phyloP scores from a whole-genome alignment of 2,797 vertebrate genomes.

The Gila robusta region DNA sequence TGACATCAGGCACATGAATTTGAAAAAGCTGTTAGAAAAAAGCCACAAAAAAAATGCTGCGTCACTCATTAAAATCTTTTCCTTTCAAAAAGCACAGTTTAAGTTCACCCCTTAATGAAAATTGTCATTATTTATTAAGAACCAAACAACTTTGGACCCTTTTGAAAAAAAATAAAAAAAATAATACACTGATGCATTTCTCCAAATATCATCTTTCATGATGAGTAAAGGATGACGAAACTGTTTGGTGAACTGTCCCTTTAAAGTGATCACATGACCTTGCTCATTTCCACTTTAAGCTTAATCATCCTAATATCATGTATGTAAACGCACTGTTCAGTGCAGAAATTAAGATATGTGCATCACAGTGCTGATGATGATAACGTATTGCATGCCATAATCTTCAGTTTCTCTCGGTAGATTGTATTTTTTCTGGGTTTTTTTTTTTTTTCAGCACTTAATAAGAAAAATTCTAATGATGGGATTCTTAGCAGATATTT shows the following conservation, averaged over 20 bases:
- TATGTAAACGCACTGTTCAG: background rate
- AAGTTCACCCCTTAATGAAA: no score
- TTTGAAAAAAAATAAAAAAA: no score
- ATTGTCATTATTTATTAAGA: no score
- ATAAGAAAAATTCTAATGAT: background rate
- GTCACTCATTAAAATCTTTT: no score
- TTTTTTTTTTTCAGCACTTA: conserved; percentile 14
- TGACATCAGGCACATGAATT: background rate
- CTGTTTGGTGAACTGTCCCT: background rate
- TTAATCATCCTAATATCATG: background rate
- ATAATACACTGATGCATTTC: no score
- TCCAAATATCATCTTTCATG: background rate
- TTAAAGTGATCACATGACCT: background rate
- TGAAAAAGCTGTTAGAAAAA: no score
- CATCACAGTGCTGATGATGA: background rate
- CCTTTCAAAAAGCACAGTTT: no score
- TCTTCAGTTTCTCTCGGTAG: background rate
- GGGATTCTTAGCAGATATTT: background rate
- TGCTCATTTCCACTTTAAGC: background rate
- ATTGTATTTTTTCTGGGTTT: background rate
- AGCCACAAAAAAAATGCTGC: no score
- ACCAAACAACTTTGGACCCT: no score
- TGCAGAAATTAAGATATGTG: background rate
- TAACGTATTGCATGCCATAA: background rate
- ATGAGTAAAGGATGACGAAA: background rate